Percentiles rank a stretch among this genome's conserved stretches.
Conservation (phyloP, 1,140 invertebrate genomes). For the Cotesia glomerata region DNA sequence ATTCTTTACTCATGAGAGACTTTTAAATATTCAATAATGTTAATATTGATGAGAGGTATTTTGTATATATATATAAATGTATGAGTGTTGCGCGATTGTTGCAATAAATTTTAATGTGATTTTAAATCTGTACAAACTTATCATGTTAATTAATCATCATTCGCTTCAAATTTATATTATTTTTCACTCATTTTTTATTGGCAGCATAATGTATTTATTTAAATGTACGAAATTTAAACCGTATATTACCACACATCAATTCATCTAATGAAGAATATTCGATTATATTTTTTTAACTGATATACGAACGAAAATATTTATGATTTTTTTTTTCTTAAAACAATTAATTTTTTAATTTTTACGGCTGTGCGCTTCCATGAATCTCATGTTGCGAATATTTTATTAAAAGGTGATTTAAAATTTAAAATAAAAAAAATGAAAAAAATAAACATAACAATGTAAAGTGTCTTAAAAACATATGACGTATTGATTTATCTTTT, state of each 20-base stretch:
- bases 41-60: too few species aligned
- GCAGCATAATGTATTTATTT: background rate
- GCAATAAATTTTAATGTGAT: too few species aligned
- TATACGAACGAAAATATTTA: background rate
- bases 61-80: too few species aligned
- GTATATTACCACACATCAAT: background rate
- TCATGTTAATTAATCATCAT: too few species aligned
- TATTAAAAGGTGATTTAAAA: background rate
- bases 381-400: constrained; percentile 25
- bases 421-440: background rate
- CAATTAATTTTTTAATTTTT: background rate
- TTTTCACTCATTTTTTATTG: background rate
- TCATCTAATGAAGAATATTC: background rate
- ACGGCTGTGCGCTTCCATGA: constrained; percentile 32
- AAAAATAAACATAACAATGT: background rate
- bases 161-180: too few species aligned
- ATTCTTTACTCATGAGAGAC: too few species aligned
- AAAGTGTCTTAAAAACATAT: constrained; percentile 7
- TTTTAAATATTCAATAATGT: too few species aligned
- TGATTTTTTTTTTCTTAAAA: background rate
- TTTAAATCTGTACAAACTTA: too few species aligned
- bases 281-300: background rate
- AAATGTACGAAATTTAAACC: background rate
- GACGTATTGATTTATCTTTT: background rate
- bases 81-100: too few species aligned